Evolutionary conservation across 2,888 invertebrate genomes (phyloP), one percentile per base, ranked within the genome.

Genomic region (Hypomecis punctinalis): DNA sequence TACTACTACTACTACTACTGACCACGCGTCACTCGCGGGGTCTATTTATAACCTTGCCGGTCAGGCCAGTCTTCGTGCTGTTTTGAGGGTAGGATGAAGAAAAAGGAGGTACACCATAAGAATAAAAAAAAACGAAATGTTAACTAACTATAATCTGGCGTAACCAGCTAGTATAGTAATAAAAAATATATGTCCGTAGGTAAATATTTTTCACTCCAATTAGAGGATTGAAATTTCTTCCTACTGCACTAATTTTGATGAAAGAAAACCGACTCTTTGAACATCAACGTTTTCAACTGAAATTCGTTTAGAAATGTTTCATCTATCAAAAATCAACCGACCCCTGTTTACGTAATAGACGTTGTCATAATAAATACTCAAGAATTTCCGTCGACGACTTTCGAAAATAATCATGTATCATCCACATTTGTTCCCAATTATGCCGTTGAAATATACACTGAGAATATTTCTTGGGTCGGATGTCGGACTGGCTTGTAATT

Each of bases 371-470:
- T 67, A 73, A 64, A 73, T 64, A 62, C 48, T 59, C 42, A 73
- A 76, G 72, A 76, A 75, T 74, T 72, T 71, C 63, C 69, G 54
- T 70, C 69, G 74, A 70, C 72, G 70, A 74, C 71, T 61, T 64
- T 56, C 67, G 51, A 73, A 78, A 76, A 77, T 70, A 70, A 73
- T 73, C 61, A 68, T 61, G 65, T 67, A 76, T 77, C 79, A 80
- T 74, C 79, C 72, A 90, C 90, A 90, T 90, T 90, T 90, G 90
- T 88, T 90, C 75, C 88, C 85, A 90, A 90, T 90, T 90, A 90
- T 81, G 76, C 73, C 78, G 84, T 83, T 89, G 90, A 90, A 86
- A 88, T 88, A 88, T 80, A 80, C 82, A 86, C 84, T 85, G 87
- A 81, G 88, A 87, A 86, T 75, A 72, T 57, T 60, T 60, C 72